Percentiles rank a stretch among this genome's conserved stretches.
Conservation (phyloP, 1,140 invertebrate species). For the Hyphantria cunea region DNA sequence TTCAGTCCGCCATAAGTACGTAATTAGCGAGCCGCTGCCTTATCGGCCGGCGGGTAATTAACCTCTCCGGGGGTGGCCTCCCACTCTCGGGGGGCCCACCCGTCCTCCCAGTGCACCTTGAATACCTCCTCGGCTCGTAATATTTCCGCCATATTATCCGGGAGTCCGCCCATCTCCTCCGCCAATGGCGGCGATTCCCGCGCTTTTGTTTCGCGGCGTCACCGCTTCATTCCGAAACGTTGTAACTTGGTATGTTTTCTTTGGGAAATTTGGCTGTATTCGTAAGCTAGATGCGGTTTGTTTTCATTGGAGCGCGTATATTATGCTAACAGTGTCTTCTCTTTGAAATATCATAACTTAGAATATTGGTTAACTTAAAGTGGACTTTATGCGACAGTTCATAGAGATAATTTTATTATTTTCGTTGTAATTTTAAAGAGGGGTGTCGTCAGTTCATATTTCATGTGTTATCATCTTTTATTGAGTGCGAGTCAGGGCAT, state of each 20-base stretch:
- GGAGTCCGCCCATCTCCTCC: conserved; percentile 76
- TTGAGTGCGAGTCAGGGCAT: conserved; percentile 78
- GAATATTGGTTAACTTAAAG: conserved; percentile 16
- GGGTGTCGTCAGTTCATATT: conserved; percentile 79
- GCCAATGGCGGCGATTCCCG: conserved; percentile 75
- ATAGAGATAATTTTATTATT: conserved; percentile 30
- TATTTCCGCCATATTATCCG: conserved; percentile 80
- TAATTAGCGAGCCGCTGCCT: conserved; percentile 81
- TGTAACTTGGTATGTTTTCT: conserved; percentile 69
- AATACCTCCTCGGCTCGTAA: conserved; percentile 74
- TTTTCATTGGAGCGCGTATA: conserved; percentile 71
- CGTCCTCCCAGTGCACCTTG: conserved; percentile 62
- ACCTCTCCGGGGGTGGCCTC: conserved; percentile 63
- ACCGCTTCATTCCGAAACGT: conserved; percentile 71
- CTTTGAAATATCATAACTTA: conserved; percentile 57
- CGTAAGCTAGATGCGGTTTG: conserved; percentile 63
- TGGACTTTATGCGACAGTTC: conserved; percentile 28
- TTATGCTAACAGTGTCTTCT: conserved; percentile 54
- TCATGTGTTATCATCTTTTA: conserved; percentile 82
- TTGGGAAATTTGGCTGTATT: conserved; percentile 76
- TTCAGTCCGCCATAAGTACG: conserved; percentile 81
- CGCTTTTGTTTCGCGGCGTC: conserved; percentile 78
- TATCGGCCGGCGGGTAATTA: conserved; percentile 80
- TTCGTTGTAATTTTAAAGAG: conserved; percentile 37
- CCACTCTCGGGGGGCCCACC: conserved; percentile 34